Percentiles rank a stretch among this genome's conserved stretches.
Conservation (phyloP, 2,113 vertebrate genomes). For the Oreocharis arfaki region DNA sequence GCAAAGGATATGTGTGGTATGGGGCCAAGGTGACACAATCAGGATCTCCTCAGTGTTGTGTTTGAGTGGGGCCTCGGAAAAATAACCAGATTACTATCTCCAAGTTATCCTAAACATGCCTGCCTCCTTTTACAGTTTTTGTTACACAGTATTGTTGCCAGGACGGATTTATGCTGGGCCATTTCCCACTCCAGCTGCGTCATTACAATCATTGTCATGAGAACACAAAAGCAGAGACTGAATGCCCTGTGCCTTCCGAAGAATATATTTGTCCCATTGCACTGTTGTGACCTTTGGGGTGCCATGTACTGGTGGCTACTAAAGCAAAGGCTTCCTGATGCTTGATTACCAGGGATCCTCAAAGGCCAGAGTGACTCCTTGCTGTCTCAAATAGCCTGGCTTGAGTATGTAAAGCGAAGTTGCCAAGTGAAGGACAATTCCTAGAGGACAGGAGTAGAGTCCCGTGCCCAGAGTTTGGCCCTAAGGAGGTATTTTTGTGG, state of each 20-base stretch:
- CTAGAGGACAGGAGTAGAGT: neutral
- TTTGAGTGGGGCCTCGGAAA: conserved; percentile 23
- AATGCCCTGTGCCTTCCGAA: conserved; percentile 21
- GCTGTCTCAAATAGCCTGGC: neutral
- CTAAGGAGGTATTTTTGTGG: neutral
- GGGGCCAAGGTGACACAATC: conserved; percentile 48
- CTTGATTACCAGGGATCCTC: neutral
- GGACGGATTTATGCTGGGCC: conserved; percentile 64
- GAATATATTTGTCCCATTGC: conserved; percentile 30
- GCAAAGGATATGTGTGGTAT: conserved; percentile 11
- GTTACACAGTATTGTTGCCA: conserved; percentile 50
- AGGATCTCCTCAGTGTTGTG: conserved; percentile 13
- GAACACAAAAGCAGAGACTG: conserved; percentile 52
- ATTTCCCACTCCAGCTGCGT: conserved; percentile 65
- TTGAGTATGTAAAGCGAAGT: neutral
- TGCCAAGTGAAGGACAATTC: neutral
- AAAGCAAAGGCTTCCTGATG: conserved; percentile 7
- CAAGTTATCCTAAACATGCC: conserved; percentile 45
- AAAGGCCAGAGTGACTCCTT: neutral
- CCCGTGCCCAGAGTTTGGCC: neutral
- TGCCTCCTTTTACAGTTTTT: conserved; percentile 41
- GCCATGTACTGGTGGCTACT: neutral
- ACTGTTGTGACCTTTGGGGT: neutral
- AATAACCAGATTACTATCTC: conserved; percentile 56
- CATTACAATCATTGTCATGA: conserved; percentile 57